Conservation (phyloP, 2,113 vertebrate species). For the Garra rufa region DNA sequence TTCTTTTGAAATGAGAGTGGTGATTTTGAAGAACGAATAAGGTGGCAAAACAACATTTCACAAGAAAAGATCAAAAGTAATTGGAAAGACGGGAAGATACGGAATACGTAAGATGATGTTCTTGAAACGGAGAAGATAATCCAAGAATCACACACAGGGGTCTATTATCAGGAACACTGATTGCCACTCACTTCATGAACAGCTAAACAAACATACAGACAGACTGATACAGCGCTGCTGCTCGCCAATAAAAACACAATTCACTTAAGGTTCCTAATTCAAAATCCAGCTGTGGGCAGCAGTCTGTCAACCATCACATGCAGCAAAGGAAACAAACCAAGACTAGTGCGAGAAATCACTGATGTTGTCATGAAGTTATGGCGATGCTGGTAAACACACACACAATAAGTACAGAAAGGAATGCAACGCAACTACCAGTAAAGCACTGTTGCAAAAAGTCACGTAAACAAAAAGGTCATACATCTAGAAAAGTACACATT, state of each 20-base stretch:
- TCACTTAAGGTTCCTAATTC: neutral
- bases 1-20: neutral
- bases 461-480: neutral
- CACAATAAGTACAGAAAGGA: neutral
- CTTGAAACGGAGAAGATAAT: neutral
- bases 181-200: conserved; percentile 16
- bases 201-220: conserved; percentile 3
- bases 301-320: neutral
- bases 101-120: neutral
- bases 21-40: neutral
- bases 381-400: neutral
- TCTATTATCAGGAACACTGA: neutral
- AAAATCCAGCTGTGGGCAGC: conserved; percentile 21
- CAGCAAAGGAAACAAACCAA: neutral
- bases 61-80: neutral
- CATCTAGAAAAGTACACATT: neutral
- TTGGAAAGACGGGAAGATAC: neutral
- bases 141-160: neutral
- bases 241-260: neutral
- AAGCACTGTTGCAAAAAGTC: neutral
- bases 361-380: neutral
- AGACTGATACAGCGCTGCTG: neutral
- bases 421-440: neutral
- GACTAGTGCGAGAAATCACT: conserved; percentile 1
- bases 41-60: neutral